Evolutionary conservation across 2,113 vertebrate genomes (phyloP).

Genomic region (Verasper variegatus): DNA sequence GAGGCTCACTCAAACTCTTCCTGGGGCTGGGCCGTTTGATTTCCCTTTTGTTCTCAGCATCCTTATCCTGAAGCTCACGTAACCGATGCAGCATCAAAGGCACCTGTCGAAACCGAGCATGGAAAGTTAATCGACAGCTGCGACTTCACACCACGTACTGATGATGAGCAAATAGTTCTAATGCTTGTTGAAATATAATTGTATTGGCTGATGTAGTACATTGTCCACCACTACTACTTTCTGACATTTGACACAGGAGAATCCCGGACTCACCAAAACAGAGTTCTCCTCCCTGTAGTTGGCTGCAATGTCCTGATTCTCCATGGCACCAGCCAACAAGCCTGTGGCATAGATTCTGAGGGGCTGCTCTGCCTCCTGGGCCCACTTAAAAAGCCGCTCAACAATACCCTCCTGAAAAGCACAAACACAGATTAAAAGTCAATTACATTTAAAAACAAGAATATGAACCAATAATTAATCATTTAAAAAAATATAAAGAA

Average conservation of each 20-base stretch:
- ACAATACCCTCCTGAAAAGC: constrained; percentile 94
- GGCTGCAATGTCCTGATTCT: constrained; percentile 99
- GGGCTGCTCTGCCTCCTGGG: constrained; percentile 94
- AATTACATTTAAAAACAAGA: background rate
- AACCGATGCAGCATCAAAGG: constrained; percentile 94
- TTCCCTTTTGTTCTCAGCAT: constrained; percentile 88
- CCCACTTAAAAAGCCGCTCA: constrained; percentile 98
- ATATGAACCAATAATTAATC: background rate
- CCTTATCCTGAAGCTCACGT: constrained; percentile 92
- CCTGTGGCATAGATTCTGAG: constrained; percentile 95
- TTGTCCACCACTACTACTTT: constrained; percentile 3
- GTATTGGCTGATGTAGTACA: background rate
- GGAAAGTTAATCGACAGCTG: background rate
- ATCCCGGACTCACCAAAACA: constrained; percentile 85
- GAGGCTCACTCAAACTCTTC: constrained; percentile 85
- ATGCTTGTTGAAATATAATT: background rate
- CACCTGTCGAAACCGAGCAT: constrained; percentile 82
- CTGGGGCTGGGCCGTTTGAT: constrained; percentile 90
- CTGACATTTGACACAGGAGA: constrained; percentile 2
- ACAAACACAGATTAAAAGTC: constrained; percentile 32
- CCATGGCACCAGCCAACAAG: constrained; percentile 97
- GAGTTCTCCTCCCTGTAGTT: constrained; percentile 99
- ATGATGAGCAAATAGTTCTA: constrained; percentile 6
- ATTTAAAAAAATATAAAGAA: background rate
- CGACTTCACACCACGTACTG: constrained; percentile 9